Conservation (phyloP, 92 coral and sea anemone species). For the Epizoanthus ramosus region DNA sequence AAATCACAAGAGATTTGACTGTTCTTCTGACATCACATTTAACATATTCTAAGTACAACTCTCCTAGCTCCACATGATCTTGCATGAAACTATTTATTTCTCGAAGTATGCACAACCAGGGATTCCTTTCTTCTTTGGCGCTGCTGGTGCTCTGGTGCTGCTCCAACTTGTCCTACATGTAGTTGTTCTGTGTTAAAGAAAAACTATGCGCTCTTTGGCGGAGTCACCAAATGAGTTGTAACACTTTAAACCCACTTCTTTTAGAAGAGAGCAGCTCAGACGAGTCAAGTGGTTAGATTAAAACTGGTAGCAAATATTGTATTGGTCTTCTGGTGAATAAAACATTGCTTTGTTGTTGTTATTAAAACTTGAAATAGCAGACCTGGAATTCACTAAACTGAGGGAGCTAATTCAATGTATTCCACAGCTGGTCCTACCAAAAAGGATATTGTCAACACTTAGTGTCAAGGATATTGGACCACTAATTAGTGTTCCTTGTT, state of each 20-base stretch:
- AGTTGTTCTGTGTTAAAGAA: conserved; percentile 45
- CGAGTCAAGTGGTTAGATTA: conserved; percentile 35
- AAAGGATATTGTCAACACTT: too few species aligned
- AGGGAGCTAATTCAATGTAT: conserved; percentile 30
- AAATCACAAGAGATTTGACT: conserved; percentile 43
- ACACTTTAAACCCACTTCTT: conserved; percentile 17
- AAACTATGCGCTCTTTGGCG: conserved; percentile 45
- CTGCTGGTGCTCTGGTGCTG: conserved; percentile 27
- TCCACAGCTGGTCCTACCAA: conserved; percentile 29
- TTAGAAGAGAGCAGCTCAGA: conserved; percentile 47
- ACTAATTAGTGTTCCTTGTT: too few species aligned
- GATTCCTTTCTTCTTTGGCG: conserved; percentile 7
- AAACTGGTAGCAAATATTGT: conserved; percentile 21
- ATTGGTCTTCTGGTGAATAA: conserved; percentile 13
- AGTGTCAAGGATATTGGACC: too few species aligned
- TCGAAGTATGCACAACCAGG: conserved; percentile 41
- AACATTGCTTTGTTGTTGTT: conserved; percentile 8
- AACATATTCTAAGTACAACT: conserved; percentile 50
- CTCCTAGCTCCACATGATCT: conserved; percentile 44
- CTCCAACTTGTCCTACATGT: conserved; percentile 9
- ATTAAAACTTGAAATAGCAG: conserved; percentile 19
- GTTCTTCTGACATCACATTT: conserved; percentile 40
- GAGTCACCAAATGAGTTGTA: conserved; percentile 50
- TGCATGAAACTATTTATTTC: conserved; percentile 34
- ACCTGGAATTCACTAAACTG: conserved; percentile 3